Evolutionary conservation across 2,888 invertebrate species (phyloP), one percentile per base, ranked within the genome.

Genomic region (Philaethria dido): DNA sequence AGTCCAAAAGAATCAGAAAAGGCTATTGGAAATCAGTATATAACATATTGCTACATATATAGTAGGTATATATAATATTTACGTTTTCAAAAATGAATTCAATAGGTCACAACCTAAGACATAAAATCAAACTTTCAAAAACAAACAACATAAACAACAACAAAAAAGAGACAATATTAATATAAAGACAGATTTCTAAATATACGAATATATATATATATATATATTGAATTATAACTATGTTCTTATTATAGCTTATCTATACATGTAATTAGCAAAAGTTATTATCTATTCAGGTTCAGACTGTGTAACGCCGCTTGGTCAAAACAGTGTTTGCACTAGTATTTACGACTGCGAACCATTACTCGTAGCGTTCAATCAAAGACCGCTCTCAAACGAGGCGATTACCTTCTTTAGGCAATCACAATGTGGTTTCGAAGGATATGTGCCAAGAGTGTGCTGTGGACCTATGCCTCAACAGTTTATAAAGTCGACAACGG

Each of bases 351-450:
- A 92, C 0, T 94, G 94, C 68, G 76, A 77, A 8, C 55, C 74
- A 0, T 76, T 94, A 0, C 70, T 91, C 18, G 63, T 80, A 4
- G 93, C 88, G 0, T 87, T 93, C 68, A 79, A 90, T 8, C 86
- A 89, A 68, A 74, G 82, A 3, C 88, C 92, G 0, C 72, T 94
- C 0, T 80, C 85, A 0, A 78, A 74, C 8, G 72, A 78, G 1
- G 76, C 91, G 0, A 77, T 86, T 3, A 84, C 76, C 14, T 94
- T 90, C 73, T 78, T 94, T 25, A 85, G 88, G 54, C 79, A 84
- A 68, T 94, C 94, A 0, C 93, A 93, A 68, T 94, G 94, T 72
- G 94, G 94, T 0, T 93, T 93, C 72, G 82, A 86, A 0, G 92
- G 88, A 0, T 82, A 83, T 20, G 75, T 77, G 0, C 94, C 94